These are phyloP conservation scores for Falco punctatus DNA, from an alignment of 2,113 vertebrate species.

Conservation along the genomic window DNA sequence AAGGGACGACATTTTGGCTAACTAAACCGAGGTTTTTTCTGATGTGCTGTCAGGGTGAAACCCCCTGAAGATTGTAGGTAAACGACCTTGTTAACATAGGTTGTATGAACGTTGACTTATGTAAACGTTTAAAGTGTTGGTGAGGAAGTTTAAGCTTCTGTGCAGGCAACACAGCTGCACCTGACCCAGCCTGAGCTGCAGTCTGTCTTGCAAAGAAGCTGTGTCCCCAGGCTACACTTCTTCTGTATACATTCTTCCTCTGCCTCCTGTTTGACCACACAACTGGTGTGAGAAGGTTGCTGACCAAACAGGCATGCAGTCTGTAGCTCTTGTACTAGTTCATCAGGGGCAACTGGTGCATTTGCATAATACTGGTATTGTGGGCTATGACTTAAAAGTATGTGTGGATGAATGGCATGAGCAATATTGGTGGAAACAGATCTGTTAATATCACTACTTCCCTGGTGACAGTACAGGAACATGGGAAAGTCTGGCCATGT, in stretches of 20 bases:
- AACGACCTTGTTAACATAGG: neutral
- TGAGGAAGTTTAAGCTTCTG: neutral
- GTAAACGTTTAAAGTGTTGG: rapidly evolving
- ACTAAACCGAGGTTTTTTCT: neutral
- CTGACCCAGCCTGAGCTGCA: neutral
- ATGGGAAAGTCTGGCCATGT: neutral
- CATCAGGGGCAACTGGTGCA: neutral
- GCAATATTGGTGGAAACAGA: neutral
- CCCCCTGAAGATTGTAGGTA: neutral
- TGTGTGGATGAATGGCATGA: neutral
- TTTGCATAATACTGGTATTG: neutral
- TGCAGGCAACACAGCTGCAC: neutral
- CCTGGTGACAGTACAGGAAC: neutral
- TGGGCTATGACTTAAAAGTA: neutral
- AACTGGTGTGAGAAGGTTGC: neutral
- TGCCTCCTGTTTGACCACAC: neutral
- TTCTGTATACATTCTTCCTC: neutral
- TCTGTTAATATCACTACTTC: neutral
- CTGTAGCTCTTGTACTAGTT: neutral
- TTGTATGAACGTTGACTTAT: neutral
- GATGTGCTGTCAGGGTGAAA: neutral
- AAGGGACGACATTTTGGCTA: rapidly evolving
- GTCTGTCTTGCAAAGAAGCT: neutral
- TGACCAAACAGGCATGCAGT: neutral
- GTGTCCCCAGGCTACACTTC: neutral